Evolutionary conservation across 30 jellyfish, hydroid and myxozoan genomes (phyloP), one percentile per base, ranked within the genome.

Genomic region (Sanderia malayensis): DNA sequence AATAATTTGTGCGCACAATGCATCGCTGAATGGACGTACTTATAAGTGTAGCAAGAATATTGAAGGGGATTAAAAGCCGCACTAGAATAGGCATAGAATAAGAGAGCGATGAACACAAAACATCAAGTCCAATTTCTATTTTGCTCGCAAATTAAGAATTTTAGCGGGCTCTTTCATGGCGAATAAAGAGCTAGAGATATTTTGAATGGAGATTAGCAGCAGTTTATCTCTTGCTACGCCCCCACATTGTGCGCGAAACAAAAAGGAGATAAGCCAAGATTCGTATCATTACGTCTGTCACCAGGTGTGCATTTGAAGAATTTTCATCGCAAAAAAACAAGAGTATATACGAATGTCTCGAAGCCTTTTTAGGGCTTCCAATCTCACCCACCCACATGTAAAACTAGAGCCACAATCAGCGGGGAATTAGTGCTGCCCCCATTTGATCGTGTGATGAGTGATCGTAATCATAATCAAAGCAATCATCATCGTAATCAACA

Each of bases 151-250:
- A 27, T 62, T 27, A 62, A 29, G 58, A 55, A 27, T 31, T 62
- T 62, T 27, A 62, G 52, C 53, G 9, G 23, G 46, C 75, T 44
- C 25, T 29, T 62, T 27, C 46, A 27, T 1, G 55, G 58, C 0
- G 75, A 62, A 27, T 18, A 62, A 20, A 62, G 52, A 26, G 29
- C 52, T 62, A 31, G 58, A 18, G 52, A 62, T 62, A 62, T 62
- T 49, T 49, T 62, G 58, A 26, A 62, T 62, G 75, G 26, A 44
- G 75, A 34, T 62, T 31, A 27, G 19, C 58, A 18, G 75, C 58
- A 24, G 52, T 31, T 62, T 62, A 62, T 62, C 75, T 62, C 75
- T 31, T 62, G 75, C 75, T 8, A 62, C 75, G 75, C 75, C 75
- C n/a, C 75, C 46, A 18, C 15, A 44, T 34, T 62, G 52, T 62